Base-by-base conservation (phyloP, 1,140 invertebrate species). In the Sitobion miscanthi region DNA sequence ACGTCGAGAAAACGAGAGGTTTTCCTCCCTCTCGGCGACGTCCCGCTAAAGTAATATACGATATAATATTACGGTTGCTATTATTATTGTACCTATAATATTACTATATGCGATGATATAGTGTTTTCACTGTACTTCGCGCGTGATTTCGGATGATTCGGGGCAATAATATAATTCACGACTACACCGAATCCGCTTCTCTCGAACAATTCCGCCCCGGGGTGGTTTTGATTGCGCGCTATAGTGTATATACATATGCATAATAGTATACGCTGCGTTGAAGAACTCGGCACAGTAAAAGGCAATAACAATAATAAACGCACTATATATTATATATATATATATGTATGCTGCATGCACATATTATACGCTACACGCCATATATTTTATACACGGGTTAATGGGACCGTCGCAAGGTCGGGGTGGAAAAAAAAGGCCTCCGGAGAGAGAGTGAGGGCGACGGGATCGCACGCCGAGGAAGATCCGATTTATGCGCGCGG, bases 241-340 rank as follows among this genome's bases (percentile, higher is more conserved):
- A n/a, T 77, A 30, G 42, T 85, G 45, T 30, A 77, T 7, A 49
- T 17, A 85, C 25, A 7, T 54, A 52, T 30, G 87, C 49, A 45
- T 52, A 23, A 9, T 25, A 9, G 8, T 47, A 86, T 35, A 7
- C 23, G 57, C 42, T 45, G 8, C 25, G 3, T 54, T 21, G 52
- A 21, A 54, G 52, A 21, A 54, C 20, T 54, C 38, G 6, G 20
- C 52, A 42, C 77, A 85, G 77, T 57, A 85, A 85, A 85, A 52
- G 49, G 77, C 91, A 92, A 85, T 92, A 92, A 92, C 91, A 85
- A 92, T 92, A 92, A 92, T 92, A 92, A 92, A 92, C 23, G 17
- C 8, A 3, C 85, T 5, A 8, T 45, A 7, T 57, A 69, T 77
- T 5, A 8, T 45, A 7, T 57, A 69, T 77, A n/a, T n/a, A 14